These are phyloP conservation scores for Oncorhynchus kisutch DNA, from an alignment of 2,113 vertebrate species.

Conservation along the genomic window DNA sequence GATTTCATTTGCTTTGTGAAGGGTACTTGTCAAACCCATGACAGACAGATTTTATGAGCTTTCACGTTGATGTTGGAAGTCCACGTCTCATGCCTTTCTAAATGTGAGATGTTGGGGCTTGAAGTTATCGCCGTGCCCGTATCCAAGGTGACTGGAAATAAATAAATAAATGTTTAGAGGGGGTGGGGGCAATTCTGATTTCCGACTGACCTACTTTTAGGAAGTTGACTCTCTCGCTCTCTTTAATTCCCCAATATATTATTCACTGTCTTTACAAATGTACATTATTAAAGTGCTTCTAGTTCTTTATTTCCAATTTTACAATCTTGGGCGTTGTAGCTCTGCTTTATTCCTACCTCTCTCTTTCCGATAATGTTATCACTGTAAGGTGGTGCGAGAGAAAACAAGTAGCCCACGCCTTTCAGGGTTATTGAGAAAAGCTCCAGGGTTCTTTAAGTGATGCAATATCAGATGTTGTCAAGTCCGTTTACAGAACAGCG, in stretches of 20 bases:
- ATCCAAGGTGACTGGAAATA: slow-evolving; percentile 51
- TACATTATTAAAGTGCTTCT: neutral
- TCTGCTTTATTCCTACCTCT: neutral
- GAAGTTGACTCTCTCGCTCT: slow-evolving; percentile 29
- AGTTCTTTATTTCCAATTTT: neutral
- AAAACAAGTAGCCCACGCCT: slow-evolving; percentile 11
- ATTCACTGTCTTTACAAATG: slow-evolving; percentile 17
- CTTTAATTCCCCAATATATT: slow-evolving; percentile 46
- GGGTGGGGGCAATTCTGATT: slow-evolving; percentile 39
- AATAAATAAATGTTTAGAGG: neutral
- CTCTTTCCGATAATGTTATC: neutral
- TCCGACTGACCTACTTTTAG: slow-evolving; percentile 45
- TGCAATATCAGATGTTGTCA: slow-evolving; percentile 59
- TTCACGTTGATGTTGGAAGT: slow-evolving; percentile 51
- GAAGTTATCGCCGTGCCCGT: slow-evolving; percentile 41
- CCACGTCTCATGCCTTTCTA: slow-evolving; percentile 42
- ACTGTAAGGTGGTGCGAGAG: slow-evolving; percentile 3
- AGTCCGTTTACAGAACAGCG: slow-evolving; percentile 54
- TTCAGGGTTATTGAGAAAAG: slow-evolving; percentile 25
- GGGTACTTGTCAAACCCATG: slow-evolving; percentile 69
- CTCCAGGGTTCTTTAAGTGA: slow-evolving; percentile 35
- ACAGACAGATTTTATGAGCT: slow-evolving; percentile 67
- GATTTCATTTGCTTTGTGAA: slow-evolving; percentile 72
- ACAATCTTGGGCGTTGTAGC: slow-evolving; percentile 1
- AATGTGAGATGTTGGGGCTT: slow-evolving; percentile 31